phyloP scores from a whole-genome alignment of 2,113 vertebrate species.

The Dolichotis patagonum region DNA sequence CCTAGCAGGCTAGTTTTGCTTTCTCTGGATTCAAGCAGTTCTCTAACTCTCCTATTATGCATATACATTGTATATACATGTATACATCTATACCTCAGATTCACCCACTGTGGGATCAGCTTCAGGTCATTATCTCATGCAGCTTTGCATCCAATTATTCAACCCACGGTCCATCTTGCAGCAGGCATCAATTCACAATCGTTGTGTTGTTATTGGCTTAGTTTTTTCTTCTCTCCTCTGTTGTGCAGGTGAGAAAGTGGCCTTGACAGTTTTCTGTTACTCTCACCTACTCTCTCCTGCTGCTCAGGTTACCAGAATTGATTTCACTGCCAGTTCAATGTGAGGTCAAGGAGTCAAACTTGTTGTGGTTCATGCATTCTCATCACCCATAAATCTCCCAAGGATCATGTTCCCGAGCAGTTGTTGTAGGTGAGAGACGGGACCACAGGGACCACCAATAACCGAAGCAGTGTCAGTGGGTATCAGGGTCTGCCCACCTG shows the following conservation, averaged over 20 bases:
- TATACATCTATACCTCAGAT: background rate
- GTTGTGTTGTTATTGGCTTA: background rate
- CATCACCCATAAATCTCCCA: conserved; percentile 67
- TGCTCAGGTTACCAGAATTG: conserved; percentile 73
- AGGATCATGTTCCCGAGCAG: conserved; percentile 52
- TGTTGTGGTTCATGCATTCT: conserved; percentile 66
- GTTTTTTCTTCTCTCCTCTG: background rate
- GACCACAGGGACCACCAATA: conserved; percentile 18
- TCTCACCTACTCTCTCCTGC: conserved; percentile 4
- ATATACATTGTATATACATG: background rate
- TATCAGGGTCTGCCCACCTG: background rate
- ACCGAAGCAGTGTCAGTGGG: background rate
- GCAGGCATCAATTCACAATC: conserved; percentile 40
- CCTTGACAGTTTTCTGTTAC: conserved; percentile 21
- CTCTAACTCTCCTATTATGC: background rate
- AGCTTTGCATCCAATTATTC: conserved; percentile 5
- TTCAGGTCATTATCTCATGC: background rate
- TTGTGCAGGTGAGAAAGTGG: conserved; percentile 24
- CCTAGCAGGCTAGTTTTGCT: background rate
- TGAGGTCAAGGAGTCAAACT: conserved; percentile 68
- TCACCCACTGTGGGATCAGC: background rate
- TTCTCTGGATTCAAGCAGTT: background rate
- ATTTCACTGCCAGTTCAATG: conserved; percentile 72
- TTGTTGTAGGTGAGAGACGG: conserved; percentile 59
- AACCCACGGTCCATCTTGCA: background rate